A percentile compares a stretch with the other conserved stretches of the same genome.
phyloP scores from a whole-genome alignment of 2,797 vertebrate genomes.

The Tiaroga cobitis region DNA sequence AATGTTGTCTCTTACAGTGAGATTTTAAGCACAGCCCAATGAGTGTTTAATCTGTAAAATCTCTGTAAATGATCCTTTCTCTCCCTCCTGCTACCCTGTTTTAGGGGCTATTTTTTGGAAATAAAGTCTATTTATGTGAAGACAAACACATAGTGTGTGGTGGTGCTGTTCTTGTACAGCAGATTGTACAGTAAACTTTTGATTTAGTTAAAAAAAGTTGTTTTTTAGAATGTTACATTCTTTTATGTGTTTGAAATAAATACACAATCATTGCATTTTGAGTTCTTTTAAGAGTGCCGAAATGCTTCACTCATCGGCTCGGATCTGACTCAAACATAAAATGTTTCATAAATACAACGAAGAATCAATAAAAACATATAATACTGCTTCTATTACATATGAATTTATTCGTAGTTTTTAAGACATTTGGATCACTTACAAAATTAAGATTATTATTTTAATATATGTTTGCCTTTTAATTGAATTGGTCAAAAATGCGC shows the following conservation, averaged over 20 bases:
- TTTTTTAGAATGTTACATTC: background rate
- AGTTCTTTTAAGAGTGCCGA: background rate
- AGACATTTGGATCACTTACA: background rate
- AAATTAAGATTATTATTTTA: background rate
- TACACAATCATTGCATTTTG: background rate
- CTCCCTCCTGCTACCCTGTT: slow-evolving; percentile 48
- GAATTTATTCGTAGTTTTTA: background rate
- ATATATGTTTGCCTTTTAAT: background rate
- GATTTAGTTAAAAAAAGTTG: no score
- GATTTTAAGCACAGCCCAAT: slow-evolving; percentile 53
- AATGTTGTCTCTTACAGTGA: slow-evolving; percentile 31
- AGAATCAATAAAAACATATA: background rate
- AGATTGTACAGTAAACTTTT: background rate
- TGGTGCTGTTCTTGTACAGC: background rate
- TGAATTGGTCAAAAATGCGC: background rate
- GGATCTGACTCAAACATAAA: background rate
- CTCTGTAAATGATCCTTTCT: slow-evolving; percentile 53
- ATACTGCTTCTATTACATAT: background rate
- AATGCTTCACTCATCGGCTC: background rate
- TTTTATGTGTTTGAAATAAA: background rate
- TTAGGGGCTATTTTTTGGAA: slow-evolving; percentile 59
- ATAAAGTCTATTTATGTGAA: slow-evolving; percentile 64
- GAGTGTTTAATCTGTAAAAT: slow-evolving; percentile 53
- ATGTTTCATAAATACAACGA: background rate
- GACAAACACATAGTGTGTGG: background rate